Conservation (phyloP, 64 coral and sea anemone species). For the Montipora foliosa region DNA sequence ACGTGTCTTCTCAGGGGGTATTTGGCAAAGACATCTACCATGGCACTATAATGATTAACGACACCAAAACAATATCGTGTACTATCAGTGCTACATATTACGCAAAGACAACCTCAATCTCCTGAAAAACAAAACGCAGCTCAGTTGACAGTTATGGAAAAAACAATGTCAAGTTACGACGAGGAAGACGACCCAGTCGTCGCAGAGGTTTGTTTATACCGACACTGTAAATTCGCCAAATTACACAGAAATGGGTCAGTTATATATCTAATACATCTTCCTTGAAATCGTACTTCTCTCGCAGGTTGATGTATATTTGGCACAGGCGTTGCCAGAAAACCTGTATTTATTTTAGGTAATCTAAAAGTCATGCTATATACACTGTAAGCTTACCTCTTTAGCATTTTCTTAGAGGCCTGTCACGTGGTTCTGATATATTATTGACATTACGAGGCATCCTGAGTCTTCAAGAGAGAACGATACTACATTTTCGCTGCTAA, state of each 20-base stretch:
- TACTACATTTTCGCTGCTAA: no score
- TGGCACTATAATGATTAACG: no score
- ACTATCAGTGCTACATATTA: no score
- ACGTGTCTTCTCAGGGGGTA: no score
- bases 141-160: neutral
- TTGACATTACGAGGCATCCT: no score
- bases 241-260: neutral
- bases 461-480: no score
- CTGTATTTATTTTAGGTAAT: constrained; percentile 92
- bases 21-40: neutral
- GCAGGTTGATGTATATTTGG: constrained; percentile 96
- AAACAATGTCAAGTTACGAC: constrained; percentile 89
- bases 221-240: neutral
- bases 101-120: no score
- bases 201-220: constrained; percentile 66
- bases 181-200: constrained; percentile 92
- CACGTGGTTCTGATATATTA: no score
- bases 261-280: neutral
- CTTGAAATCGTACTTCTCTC: neutral
- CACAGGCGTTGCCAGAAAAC: constrained; percentile 87
- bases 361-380: no score
- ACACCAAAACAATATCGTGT: no score
- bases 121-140: constrained; percentile 18
- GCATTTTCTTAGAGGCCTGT: no score
- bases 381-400: no score